Conservation (phyloP, 2,113 vertebrate genomes). For the Gorsachius goisagi region DNA sequence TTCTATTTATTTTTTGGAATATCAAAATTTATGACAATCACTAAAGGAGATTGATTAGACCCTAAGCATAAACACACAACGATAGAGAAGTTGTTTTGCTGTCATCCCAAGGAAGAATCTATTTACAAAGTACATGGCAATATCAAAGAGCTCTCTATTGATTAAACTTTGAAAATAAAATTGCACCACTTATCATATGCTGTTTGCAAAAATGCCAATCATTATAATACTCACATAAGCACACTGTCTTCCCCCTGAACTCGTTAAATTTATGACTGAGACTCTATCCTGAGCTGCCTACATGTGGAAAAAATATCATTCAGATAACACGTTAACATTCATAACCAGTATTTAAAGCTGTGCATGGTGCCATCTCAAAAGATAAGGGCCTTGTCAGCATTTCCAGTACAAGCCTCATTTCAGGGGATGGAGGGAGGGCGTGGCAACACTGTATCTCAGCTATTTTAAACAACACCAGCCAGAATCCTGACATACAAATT, state of each 20-base stretch:
- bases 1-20: background rate
- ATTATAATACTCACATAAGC: conserved; percentile 50
- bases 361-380: conserved; percentile 23
- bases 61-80: background rate
- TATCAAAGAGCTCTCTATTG: conserved; percentile 56
- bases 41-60: conserved; percentile 6
- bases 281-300: conserved; percentile 29
- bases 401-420: background rate
- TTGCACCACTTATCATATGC: conserved; percentile 49
- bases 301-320: conserved; percentile 40
- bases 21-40: background rate
- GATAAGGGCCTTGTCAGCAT: conserved; percentile 25
- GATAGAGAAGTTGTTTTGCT: conserved; percentile 15
- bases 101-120: conserved; percentile 15
- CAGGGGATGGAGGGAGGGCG: background rate
- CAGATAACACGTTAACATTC: conserved; percentile 51
- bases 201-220: conserved; percentile 61
- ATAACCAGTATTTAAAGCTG: conserved; percentile 50
- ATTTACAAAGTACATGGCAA: conserved; percentile 5
- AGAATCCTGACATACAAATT: background rate
- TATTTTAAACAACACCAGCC: background rate
- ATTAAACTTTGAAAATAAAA: conserved; percentile 66
- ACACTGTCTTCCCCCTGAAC: background rate
- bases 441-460: background rate
- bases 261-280: conserved; percentile 38